A percentile compares a stretch with the other conserved stretches of the same genome.
phyloP scores from a whole-genome alignment of 2,113 vertebrate genomes.

The Elanus axillaris region DNA sequence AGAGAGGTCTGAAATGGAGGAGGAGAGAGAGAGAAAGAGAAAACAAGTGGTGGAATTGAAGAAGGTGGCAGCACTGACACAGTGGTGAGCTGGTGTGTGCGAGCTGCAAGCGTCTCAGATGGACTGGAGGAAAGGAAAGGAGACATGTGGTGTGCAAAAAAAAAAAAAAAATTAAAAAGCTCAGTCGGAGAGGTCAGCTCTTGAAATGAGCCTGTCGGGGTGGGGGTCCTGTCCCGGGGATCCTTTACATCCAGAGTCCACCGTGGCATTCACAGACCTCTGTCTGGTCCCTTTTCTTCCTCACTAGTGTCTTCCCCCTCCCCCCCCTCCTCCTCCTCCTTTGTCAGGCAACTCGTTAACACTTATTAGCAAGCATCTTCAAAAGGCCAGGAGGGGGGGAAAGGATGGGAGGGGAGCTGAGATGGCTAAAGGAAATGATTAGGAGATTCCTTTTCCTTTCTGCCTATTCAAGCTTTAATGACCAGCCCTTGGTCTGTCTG shows the following conservation, averaged over 20 bases:
- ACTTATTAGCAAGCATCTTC: conserved; percentile 65
- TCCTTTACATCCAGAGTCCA: background rate
- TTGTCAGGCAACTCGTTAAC: conserved; percentile 63
- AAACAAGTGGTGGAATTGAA: background rate
- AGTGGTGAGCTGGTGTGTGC: background rate
- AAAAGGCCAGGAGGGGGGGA: conserved; percentile 39
- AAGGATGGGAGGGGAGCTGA: conserved; percentile 38
- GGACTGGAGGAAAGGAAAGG: background rate
- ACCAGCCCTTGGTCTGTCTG: conserved; percentile 13
- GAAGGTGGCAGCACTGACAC: background rate
- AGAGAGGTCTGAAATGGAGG: background rate
- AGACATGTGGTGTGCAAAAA: background rate
- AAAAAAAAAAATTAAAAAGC: background rate
- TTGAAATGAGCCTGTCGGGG: background rate
- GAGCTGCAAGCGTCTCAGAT: background rate
- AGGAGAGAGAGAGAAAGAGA: background rate
- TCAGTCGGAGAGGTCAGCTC: background rate
- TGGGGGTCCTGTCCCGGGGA: background rate
- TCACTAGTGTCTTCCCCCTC: background rate
- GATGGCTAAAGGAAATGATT: conserved; percentile 61
- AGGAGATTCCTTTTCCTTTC: conserved; percentile 61
- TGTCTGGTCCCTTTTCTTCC: conserved; percentile 36
- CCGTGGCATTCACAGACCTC: background rate
- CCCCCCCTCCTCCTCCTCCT: background rate
- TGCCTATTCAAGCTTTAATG: conserved; percentile 54